Percentiles rank a stretch among this genome's conserved stretches.
Evolutionary conservation across 1,140 invertebrate genomes (phyloP).

Genomic region (Acromyrmex heyeri): DNA sequence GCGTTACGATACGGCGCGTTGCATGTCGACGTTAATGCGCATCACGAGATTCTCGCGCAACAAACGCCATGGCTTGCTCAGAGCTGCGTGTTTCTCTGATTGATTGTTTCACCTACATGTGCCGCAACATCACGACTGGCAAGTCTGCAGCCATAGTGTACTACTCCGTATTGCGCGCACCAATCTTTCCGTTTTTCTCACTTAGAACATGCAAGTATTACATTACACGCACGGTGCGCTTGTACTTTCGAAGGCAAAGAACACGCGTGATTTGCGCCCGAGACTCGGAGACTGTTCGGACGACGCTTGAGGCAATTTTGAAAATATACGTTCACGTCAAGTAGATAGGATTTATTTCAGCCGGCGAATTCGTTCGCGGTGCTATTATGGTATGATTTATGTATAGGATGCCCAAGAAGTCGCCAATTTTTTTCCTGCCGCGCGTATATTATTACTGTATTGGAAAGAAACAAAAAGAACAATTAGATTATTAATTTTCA

Average conservation of each 20-base stretch:
- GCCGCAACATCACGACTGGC: slow-evolving; percentile 24
- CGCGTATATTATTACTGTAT: slow-evolving; percentile 6
- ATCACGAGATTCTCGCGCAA: slow-evolving; percentile 11
- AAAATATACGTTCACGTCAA: slow-evolving; percentile 42
- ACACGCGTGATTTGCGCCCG: slow-evolving; percentile 14
- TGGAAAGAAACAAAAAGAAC: slow-evolving; percentile 21
- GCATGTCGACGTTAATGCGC: slow-evolving; percentile 9
- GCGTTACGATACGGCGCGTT: slow-evolving; percentile 14
- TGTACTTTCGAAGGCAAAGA: slow-evolving; percentile 9
- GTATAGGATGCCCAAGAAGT: background rate
- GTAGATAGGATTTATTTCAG: slow-evolving; percentile 36
- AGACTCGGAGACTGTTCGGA: background rate
- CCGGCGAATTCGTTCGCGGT: slow-evolving; percentile 3
- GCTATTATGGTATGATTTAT: slow-evolving; percentile 43
- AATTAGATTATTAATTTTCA: slow-evolving; percentile 30
- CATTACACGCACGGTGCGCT: slow-evolving; percentile 3
- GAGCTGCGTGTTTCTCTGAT: slow-evolving; percentile 52
- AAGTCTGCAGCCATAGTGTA: background rate
- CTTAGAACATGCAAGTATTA: background rate
- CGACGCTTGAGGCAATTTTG: slow-evolving; percentile 23
- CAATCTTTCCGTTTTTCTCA: slow-evolving; percentile 31
- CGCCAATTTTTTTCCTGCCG: background rate
- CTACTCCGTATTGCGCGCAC: background rate
- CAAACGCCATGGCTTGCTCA: background rate
- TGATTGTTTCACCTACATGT: slow-evolving; percentile 43